A percentile compares a stretch with the other conserved stretches of the same genome.
phyloP scores from a whole-genome alignment of 1,140 invertebrate genomes.

The Cylas formicarius region DNA sequence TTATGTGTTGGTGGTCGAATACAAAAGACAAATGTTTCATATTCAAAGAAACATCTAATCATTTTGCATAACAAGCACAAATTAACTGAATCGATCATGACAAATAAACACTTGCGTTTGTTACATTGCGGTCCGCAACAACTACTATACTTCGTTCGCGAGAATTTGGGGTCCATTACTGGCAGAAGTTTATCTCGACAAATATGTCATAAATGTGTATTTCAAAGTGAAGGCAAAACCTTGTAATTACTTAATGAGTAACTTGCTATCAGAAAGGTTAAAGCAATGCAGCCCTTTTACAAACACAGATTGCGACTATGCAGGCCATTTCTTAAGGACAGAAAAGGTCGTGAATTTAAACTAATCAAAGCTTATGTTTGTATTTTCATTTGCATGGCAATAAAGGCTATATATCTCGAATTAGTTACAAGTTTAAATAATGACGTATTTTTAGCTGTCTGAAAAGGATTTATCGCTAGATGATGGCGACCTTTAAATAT shows the following conservation, averaged over 20 bases:
- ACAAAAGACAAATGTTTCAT: not conserved
- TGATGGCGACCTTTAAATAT: constrained; percentile 26
- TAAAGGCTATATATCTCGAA: constrained; percentile 43
- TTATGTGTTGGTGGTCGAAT: constrained; percentile 3
- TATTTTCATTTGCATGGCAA: constrained; percentile 37
- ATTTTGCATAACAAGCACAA: not conserved
- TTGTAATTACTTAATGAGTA: constrained; percentile 31
- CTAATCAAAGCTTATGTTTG: constrained; percentile 35
- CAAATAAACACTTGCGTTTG: constrained; percentile 21
- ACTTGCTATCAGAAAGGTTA: constrained; percentile 28
- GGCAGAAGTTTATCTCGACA: constrained; percentile 13
- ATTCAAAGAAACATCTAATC: constrained; percentile 2
- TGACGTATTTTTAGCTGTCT: constrained; percentile 34
- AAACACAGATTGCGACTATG: constrained; percentile 40
- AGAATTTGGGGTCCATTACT: constrained; percentile 19
- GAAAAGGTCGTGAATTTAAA: constrained; percentile 9
- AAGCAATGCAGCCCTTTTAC: constrained; percentile 30
- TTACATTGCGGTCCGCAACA: constrained; percentile 29
- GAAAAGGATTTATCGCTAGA: constrained; percentile 39
- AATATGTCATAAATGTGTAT: constrained; percentile 30
- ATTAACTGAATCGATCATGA: constrained; percentile 19
- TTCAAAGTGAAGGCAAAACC: constrained; percentile 18
- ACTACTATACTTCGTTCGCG: constrained; percentile 8
- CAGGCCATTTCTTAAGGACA: constrained; percentile 35
- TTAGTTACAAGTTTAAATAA: constrained; percentile 33